Percentiles rank a stretch among this genome's conserved stretches.
Evolutionary conservation across 2,888 invertebrate species (phyloP).

Genomic region (Sclerodermus sp.): DNA sequence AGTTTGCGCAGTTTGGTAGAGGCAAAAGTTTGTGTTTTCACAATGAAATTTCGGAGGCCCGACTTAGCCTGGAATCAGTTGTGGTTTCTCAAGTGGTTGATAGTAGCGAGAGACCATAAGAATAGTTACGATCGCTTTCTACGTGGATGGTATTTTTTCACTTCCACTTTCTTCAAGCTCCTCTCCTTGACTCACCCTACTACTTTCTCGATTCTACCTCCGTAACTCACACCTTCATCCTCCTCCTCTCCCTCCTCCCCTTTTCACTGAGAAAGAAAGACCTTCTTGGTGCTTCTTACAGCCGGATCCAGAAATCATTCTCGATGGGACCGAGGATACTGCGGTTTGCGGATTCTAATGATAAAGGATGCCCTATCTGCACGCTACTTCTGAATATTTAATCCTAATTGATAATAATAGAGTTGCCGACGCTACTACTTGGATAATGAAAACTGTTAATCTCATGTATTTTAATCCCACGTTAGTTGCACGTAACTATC

Average conservation of each 20-base stretch:
- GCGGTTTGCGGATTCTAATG: constrained; percentile 27
- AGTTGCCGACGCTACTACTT: too few species aligned
- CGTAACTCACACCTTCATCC: neutral
- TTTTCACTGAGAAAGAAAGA: constrained; percentile 17
- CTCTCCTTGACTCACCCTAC: constrained; percentile 4
- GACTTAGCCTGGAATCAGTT: too few species aligned
- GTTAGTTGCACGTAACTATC: too few species aligned
- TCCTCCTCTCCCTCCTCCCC: constrained; percentile 6
- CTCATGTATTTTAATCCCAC: too few species aligned
- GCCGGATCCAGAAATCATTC: constrained; percentile 34
- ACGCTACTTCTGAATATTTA: neutral
- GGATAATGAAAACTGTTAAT: too few species aligned
- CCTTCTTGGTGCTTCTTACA: constrained; percentile 25
- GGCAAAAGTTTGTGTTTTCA: too few species aligned
- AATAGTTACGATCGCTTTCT: neutral
- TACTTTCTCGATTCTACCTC: neutral
- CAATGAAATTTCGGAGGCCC: too few species aligned
- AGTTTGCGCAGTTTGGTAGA: too few species aligned
- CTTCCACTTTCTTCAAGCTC: constrained; percentile 1
- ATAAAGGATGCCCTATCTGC: constrained; percentile 25
- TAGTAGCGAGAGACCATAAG: too few species aligned
- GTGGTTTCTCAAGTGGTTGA: too few species aligned
- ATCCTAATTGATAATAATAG: too few species aligned
- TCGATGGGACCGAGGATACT: constrained; percentile 38
- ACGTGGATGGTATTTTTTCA: neutral